Conservation (phyloP, 1,140 invertebrate species). For the Bombus impatiens region DNA sequence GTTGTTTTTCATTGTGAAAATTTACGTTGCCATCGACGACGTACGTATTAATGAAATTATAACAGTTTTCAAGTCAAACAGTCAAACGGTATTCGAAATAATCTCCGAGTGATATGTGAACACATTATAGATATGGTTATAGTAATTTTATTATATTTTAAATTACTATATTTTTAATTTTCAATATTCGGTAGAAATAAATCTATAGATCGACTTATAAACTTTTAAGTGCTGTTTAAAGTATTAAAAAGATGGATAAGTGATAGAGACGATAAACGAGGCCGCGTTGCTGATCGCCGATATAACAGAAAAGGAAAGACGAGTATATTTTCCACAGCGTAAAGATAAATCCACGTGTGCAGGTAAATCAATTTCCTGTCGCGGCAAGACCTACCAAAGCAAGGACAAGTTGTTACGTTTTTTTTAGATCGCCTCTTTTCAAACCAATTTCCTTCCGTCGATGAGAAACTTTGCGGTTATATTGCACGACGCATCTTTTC, state of each 20-base stretch:
- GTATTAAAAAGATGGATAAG: no score
- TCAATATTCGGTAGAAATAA: background rate
- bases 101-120: no score
- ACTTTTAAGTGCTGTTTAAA: background rate
- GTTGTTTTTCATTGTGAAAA: no score
- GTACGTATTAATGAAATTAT: no score
- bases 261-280: slow-evolving; percentile 23
- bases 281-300: slow-evolving; percentile 34
- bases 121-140: no score
- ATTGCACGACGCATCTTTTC: slow-evolving; percentile 9
- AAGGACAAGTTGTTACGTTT: slow-evolving; percentile 62
- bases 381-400: slow-evolving; percentile 50
- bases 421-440: slow-evolving; percentile 57
- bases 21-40: no score
- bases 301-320: slow-evolving; percentile 32
- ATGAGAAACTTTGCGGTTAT: slow-evolving; percentile 43
- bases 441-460: slow-evolving; percentile 66
- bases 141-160: no score
- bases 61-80: no score
- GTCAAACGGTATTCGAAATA: no score
- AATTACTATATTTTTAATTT: no score
- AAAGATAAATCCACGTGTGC: slow-evolving; percentile 62
- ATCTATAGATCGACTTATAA: background rate
- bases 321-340: slow-evolving; percentile 60
- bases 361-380: slow-evolving; percentile 70